These are phyloP conservation scores for Aporophyla nigra DNA, from an alignment of 2,888 invertebrate species.

Conservation along the genomic window DNA sequence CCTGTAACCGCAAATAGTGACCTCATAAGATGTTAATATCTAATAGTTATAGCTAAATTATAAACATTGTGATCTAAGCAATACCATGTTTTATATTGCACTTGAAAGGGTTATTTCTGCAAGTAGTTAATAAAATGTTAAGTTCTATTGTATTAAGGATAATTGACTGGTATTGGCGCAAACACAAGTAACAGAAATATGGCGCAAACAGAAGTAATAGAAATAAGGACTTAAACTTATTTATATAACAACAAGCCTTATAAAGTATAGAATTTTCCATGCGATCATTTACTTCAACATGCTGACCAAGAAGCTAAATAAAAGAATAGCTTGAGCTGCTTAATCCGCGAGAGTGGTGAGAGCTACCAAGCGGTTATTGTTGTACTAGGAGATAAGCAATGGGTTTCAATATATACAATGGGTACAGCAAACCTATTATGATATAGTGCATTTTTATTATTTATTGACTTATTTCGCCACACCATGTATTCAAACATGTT, in stretches of 20 bases:
- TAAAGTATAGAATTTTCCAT: conserved; percentile 52
- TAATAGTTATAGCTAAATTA: conserved; percentile 66
- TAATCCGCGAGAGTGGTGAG: conserved; percentile 3
- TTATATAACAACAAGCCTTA: conserved; percentile 58
- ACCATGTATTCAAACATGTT: no score
- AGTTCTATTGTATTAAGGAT: conserved; percentile 57
- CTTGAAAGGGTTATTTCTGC: conserved; percentile 31
- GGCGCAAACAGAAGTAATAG: conserved; percentile 54
- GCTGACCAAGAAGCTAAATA: conserved; percentile 26
- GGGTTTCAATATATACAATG: conserved; percentile 8
- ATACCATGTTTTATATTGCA: conserved; percentile 56
- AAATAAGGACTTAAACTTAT: conserved; percentile 53
- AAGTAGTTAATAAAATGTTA: conserved; percentile 57
- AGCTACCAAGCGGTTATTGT: conserved; percentile 48
- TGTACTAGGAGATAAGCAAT: conserved; percentile 55
- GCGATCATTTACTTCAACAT: conserved; percentile 12
- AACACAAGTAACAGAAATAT: conserved; percentile 53
- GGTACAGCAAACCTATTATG: conserved; percentile 24
- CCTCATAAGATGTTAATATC: conserved; percentile 66
- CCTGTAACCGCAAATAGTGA: conserved; percentile 66
- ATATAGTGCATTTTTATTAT: conserved; percentile 50
- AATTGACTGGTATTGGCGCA: conserved; percentile 56
- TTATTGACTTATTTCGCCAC: conserved; percentile 32
- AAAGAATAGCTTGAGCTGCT: conserved; percentile 31
- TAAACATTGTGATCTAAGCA: conserved; percentile 63